phyloP scores from a whole-genome alignment of 2,797 vertebrate species.

The Zenarchopterus dispar region DNA sequence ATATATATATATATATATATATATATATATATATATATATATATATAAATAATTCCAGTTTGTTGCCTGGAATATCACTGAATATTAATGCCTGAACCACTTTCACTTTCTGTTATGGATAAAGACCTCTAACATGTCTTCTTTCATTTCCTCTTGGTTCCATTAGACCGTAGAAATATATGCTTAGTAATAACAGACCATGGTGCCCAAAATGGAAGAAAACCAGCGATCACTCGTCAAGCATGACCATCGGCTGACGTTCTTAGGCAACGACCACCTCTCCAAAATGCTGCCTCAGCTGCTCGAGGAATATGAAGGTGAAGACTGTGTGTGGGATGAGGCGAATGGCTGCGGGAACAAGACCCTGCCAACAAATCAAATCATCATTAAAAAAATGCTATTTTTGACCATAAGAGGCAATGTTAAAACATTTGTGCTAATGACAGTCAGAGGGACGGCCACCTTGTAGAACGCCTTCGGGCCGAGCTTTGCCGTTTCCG shows the following conservation, averaged over 20 bases:
- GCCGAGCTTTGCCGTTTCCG: slow-evolving; percentile 84
- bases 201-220: neutral
- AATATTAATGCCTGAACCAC: neutral
- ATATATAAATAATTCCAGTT: neutral
- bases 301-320: slow-evolving; percentile 88
- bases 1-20: too few species aligned
- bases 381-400: neutral
- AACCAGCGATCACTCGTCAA: neutral
- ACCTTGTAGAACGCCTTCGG: slow-evolving; percentile 88
- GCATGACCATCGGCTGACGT: neutral
- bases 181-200: slow-evolving; percentile 3
- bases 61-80: slow-evolving; percentile 3
- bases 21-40: too few species aligned
- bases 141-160: neutral
- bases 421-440: neutral
- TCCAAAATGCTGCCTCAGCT: slow-evolving; percentile 86
- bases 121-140: neutral
- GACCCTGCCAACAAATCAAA: slow-evolving; percentile 37
- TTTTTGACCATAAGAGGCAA: neutral
- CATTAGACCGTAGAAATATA: neutral
- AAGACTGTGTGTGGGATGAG: slow-evolving; percentile 87
- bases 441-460: slow-evolving; percentile 8
- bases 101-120: slow-evolving; percentile 13
- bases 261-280: slow-evolving; percentile 74
- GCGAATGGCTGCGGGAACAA: slow-evolving; percentile 84